These are phyloP conservation scores for Chymomyza amoena DNA, from an alignment of 2,888 invertebrate genomes.

Conservation along the genomic window DNA sequence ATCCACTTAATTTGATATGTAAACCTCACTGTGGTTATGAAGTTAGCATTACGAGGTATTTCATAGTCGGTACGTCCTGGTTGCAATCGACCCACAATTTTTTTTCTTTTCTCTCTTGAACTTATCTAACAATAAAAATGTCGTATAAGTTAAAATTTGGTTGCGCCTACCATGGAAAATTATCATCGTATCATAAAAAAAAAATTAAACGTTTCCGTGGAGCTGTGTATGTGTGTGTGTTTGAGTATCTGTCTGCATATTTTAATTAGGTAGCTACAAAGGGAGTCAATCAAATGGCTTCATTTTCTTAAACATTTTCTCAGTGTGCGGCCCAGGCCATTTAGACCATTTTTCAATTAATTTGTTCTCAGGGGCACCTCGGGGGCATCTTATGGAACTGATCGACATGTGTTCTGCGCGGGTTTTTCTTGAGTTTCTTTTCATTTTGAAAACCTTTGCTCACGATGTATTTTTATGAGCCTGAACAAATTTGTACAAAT, in stretches of 20 bases:
- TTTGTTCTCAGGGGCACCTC: slow-evolving; percentile 45
- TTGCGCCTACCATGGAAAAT: slow-evolving; percentile 48
- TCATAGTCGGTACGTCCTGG: no score
- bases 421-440: background rate
- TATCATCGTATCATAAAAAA: background rate
- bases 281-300: slow-evolving; percentile 9
- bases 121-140: slow-evolving; percentile 61
- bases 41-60: no score
- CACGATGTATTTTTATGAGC: slow-evolving; percentile 61
- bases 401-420: slow-evolving; percentile 55
- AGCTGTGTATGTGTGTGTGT: background rate
- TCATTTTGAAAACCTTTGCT: slow-evolving; percentile 7
- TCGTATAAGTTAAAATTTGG: slow-evolving; percentile 62
- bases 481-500: slow-evolving; percentile 69
- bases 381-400: slow-evolving; percentile 5
- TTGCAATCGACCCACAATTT: no score
- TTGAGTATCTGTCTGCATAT: background rate
- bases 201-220: slow-evolving; percentile 56
- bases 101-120: slow-evolving; percentile 24
- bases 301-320: slow-evolving; percentile 13
- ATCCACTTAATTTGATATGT: no score
- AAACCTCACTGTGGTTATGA: no score
- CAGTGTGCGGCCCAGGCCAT: slow-evolving; percentile 23
- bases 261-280: background rate
- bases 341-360: slow-evolving; percentile 53